Evolutionary conservation across 2,888 invertebrate genomes (phyloP).

Genomic region (Rhimphoctona megacephalus): DNA sequence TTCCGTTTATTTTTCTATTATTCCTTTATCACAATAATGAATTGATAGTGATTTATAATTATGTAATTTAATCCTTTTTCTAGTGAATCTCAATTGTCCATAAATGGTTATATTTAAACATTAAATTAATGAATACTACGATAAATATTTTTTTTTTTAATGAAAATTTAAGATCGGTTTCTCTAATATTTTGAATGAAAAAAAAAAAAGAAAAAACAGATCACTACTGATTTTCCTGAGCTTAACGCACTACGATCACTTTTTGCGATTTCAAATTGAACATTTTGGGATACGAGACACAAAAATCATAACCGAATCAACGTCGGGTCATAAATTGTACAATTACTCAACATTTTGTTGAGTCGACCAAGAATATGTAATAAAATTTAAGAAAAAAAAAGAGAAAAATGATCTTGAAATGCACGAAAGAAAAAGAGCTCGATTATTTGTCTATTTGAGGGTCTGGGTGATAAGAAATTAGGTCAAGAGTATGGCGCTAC

Average conservation of each 20-base stretch:
- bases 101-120: not conserved
- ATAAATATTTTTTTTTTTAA: not conserved
- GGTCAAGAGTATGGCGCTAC: not conserved
- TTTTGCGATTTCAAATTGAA: not conserved
- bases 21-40: not conserved
- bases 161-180: not conserved
- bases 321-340: not conserved
- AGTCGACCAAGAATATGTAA: not conserved
- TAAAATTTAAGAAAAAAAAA: not conserved
- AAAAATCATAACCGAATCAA: not conserved
- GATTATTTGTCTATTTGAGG: conserved; percentile 1
- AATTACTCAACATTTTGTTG: not conserved
- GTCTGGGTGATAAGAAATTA: not conserved
- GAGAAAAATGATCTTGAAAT: not conserved
- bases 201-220: no score
- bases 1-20: not conserved
- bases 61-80: not conserved
- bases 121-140: not conserved
- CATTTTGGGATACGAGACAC: not conserved
- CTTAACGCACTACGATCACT: not conserved
- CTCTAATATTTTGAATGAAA: not conserved
- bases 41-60: not conserved
- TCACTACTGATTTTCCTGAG: no score
- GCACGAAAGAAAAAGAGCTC: not conserved
- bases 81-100: not conserved